Conservation (phyloP, 1,140 invertebrate genomes). For the Drosophila teissieri region DNA sequence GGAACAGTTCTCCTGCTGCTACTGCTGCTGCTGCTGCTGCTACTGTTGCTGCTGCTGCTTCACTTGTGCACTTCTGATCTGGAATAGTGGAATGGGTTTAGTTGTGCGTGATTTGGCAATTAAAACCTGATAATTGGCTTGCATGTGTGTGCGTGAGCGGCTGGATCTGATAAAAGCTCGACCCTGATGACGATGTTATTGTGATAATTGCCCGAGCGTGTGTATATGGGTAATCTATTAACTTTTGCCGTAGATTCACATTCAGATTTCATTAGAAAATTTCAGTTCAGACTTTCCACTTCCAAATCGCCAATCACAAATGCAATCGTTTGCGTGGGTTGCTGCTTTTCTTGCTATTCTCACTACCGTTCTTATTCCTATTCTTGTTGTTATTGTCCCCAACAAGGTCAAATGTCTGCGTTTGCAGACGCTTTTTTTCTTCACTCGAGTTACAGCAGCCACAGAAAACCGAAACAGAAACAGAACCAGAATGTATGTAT, state of each 20-base stretch:
- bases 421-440: conserved; percentile 35
- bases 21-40: not conserved
- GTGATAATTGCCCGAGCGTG: conserved; percentile 54
- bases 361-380: not conserved
- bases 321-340: conserved; percentile 20
- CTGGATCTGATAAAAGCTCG: conserved; percentile 50
- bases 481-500: not conserved
- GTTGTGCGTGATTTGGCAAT: conserved; percentile 53
- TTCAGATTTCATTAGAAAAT: conserved; percentile 7
- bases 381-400: conserved; percentile 18
- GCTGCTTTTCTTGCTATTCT: conserved; percentile 2
- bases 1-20: conserved; percentile 4
- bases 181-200: conserved; percentile 47
- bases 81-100: conserved; percentile 61
- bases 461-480: conserved; percentile 4
- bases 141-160: conserved; percentile 49
- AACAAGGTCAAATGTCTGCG: conserved; percentile 44
- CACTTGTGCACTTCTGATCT: conserved; percentile 24
- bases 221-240: conserved; percentile 29
- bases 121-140: conserved; percentile 77
- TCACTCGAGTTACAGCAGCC: conserved; percentile 29
- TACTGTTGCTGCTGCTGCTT: not conserved
- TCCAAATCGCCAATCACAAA: not conserved
- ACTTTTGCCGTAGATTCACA: conserved; percentile 1
- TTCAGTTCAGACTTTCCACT: not conserved